Percentiles rank a stretch among this genome's conserved stretches.
Evolutionary conservation across 1,140 invertebrate species (phyloP).

Genomic region (Wiebesia pumilae): DNA sequence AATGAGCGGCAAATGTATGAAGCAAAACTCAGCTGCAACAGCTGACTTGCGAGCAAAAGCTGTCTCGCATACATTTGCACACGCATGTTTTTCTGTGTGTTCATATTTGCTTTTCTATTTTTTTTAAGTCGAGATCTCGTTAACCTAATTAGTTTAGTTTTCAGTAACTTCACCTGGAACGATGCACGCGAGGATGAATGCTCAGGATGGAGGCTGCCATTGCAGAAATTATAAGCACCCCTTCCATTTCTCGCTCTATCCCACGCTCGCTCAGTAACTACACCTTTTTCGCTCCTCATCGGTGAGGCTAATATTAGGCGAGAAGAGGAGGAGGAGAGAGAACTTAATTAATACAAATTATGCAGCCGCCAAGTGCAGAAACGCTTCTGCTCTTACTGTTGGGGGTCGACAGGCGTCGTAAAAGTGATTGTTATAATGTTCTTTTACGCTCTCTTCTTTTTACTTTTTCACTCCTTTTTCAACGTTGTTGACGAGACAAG

Average conservation of each 20-base stretch:
- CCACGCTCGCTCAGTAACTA: not conserved
- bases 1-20: not conserved
- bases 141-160: conserved; percentile 52
- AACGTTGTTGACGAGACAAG: not conserved
- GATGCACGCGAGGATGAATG: conserved; percentile 3
- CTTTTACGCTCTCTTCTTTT: not conserved
- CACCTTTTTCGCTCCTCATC: conserved; percentile 38
- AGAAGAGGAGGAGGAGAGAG: not conserved
- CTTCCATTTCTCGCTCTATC: not conserved
- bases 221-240: conserved; percentile 16
- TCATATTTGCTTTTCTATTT: not conserved
- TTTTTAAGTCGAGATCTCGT: conserved; percentile 15
- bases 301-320: conserved; percentile 9
- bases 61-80: not conserved
- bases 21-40: not conserved
- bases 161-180: conserved; percentile 27
- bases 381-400: not conserved
- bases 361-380: conserved; percentile 43
- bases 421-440: conserved; percentile 44
- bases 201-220: too few relatives aligned
- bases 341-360: conserved; percentile 53
- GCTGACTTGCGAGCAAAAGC: not conserved
- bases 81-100: not conserved
- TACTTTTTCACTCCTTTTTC: not conserved
- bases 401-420: conserved; percentile 3